A percentile compares a stretch with the other conserved stretches of the same genome.
Evolutionary conservation across 2,888 invertebrate genomes (phyloP).

Genomic region (Itoplectis maculator): DNA sequence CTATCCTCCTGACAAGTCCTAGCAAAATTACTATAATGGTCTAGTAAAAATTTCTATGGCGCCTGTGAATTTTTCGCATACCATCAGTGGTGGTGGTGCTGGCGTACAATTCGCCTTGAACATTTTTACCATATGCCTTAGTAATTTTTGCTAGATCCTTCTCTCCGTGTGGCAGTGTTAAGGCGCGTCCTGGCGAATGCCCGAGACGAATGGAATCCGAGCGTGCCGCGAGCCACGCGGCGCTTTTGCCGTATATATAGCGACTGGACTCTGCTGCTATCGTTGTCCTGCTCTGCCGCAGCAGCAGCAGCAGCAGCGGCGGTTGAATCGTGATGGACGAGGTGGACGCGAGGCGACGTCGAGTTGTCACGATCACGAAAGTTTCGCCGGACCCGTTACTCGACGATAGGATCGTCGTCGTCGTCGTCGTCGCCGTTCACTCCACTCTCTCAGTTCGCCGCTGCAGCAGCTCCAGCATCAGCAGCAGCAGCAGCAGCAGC

Average conservation of each 20-base stretch:
- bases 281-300: constrained; percentile 31
- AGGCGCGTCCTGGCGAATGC: constrained; percentile 33
- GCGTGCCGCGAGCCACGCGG: constrained; percentile 47
- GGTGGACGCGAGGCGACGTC: constrained; percentile 72
- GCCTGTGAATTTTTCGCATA: no score
- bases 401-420: constrained; percentile 80
- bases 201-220: constrained; percentile 66
- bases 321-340: constrained; percentile 79
- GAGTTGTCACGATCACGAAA: constrained; percentile 82
- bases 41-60: no score
- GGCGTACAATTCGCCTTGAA: no score
- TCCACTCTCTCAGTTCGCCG: constrained; percentile 38
- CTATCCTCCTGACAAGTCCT: no score
- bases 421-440: constrained; percentile 73
- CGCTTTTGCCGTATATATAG: constrained; percentile 10
- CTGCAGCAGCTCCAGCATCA: constrained; percentile 47
- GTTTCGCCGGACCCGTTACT: constrained; percentile 80
- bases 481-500: constrained; percentile 44
- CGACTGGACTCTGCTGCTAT: constrained; percentile 14
- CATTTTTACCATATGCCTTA: no score
- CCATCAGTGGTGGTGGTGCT: no score
- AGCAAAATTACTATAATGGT: no score
- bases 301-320: constrained; percentile 52
- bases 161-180: constrained; percentile 7
- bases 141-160: no score